phyloP scores from a whole-genome alignment of 2,797 vertebrate species.

The Sciurus vulgaris region DNA sequence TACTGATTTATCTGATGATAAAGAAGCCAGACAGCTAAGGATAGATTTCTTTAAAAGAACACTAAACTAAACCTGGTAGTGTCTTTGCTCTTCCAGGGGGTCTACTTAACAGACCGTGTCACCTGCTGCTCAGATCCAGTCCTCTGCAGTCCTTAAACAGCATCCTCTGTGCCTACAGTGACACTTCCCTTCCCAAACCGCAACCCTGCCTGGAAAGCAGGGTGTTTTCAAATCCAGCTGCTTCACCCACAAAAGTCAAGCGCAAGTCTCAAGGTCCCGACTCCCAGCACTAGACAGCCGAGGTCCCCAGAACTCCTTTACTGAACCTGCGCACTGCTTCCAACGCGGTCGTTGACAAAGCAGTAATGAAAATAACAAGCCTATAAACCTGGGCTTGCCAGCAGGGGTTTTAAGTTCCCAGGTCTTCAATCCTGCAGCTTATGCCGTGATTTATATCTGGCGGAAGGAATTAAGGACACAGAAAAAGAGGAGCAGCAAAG shows the following conservation, averaged over 20 bases:
- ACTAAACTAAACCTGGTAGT: neutral
- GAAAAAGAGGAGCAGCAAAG: conserved; percentile 60
- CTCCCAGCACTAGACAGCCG: conserved; percentile 51
- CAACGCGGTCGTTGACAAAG: conserved; percentile 82
- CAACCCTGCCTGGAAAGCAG: neutral
- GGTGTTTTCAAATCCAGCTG: conserved; percentile 24
- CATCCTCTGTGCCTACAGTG: neutral
- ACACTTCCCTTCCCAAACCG: neutral
- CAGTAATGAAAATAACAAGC: conserved; percentile 84
- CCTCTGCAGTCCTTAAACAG: neutral
- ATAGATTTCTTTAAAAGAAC: neutral
- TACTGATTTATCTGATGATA: neutral
- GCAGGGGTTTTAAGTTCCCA: conserved; percentile 73
- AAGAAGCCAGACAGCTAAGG: neutral
- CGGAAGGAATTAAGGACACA: conserved; percentile 76
- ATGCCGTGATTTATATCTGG: conserved; percentile 79
- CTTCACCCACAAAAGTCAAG: neutral
- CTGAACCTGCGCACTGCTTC: conserved; percentile 68
- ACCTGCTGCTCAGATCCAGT: neutral
- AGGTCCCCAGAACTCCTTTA: conserved; percentile 54
- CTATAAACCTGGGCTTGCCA: conserved; percentile 83
- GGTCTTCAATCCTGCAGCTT: conserved; percentile 74
- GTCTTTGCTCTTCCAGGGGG: neutral
- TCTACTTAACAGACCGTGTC: neutral
- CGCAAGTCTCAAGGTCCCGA: conserved; percentile 43